Base-by-base conservation (phyloP, 92 coral and sea anemone genomes). In the Phenganax stokvisi region DNA sequence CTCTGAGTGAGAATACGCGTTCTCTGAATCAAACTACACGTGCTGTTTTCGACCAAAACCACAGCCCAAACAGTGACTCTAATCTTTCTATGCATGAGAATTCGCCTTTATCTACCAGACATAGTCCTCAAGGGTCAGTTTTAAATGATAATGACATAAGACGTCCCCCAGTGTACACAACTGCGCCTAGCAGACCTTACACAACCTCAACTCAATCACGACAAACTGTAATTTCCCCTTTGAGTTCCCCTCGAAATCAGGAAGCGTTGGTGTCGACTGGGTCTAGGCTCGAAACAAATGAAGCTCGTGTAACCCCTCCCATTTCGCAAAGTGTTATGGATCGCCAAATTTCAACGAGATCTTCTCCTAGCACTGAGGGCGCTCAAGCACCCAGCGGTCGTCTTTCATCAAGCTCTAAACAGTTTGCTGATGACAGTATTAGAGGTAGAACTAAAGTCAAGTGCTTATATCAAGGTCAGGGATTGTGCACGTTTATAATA, bases 91-190 rank as follows among this genome's bases (percentile, higher is more conserved):
- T 61, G 31, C 37, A 37, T 64, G 70, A 64, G 10, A 64, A 17
- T 64, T 3, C 6, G 0, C 9, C 73, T 17, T 30, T 30, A n/a
- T 11, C 53, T 3, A 15, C 74, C 0, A 63, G 83, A 47, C 83
- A 27, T 60, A 79, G 74, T 51, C 83, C 83, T 9, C 61, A 54
- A 10, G 83, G 83, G 20, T 37, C 47, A 37, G 12, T 63, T 13
- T 13, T 65, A 20, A 62, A 56, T n/a, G 83, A 79, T 61, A 55
- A 64, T 55, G 61, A 64, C 8, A 65, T 79, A 5, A 56, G 74
- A n/a, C 73, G 83, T 9, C 83, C 83, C 15, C 83, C 83, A 9
- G 20, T 54, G 62, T 79, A 79, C 74, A 79, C 83, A 76, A 29
- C 81, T 76, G 71, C 71, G 12, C 83, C 83, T 10, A 79, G 74